Conservation (phyloP, 1,140 invertebrate genomes). For the Magallana angulata region DNA sequence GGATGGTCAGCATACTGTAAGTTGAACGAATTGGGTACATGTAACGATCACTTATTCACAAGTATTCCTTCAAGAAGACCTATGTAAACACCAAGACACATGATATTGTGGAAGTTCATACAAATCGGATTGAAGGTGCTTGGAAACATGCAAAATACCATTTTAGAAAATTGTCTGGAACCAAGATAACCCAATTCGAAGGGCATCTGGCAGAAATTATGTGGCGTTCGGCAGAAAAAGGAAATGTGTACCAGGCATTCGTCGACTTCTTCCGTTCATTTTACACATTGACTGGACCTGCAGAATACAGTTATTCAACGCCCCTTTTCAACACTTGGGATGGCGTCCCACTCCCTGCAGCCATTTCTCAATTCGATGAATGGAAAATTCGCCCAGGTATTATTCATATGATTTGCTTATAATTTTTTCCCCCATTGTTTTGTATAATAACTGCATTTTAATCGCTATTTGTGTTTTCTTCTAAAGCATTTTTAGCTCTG, state of each 20-base stretch:
- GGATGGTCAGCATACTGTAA: conserved; percentile 36
- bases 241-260: background rate
- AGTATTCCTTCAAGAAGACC: conserved; percentile 17
- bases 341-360: too few species aligned
- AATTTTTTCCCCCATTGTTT: too few species aligned
- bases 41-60: conserved; percentile 42
- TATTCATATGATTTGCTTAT: too few species aligned
- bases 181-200: conserved; percentile 13
- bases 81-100: conserved; percentile 28
- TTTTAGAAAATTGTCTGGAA: conserved; percentile 23
- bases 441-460: too few species aligned
- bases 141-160: conserved; percentile 49
- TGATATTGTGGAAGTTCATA: conserved; percentile 9
- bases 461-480: too few species aligned
- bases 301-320: background rate
- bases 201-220: background rate
- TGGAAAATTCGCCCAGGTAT: too few species aligned
- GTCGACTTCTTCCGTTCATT: background rate
- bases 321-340: background rate
- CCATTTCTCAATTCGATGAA: too few species aligned
- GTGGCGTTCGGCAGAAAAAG: background rate
- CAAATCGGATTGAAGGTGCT: conserved; percentile 39
- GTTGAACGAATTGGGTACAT: background rate
- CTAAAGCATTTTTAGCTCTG: too few species aligned
- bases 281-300: background rate